A percentile compares a stretch with the other conserved stretches of the same genome.
Evolutionary conservation across 2,888 invertebrate genomes (phyloP).

Genomic region (Sycophila texana): DNA sequence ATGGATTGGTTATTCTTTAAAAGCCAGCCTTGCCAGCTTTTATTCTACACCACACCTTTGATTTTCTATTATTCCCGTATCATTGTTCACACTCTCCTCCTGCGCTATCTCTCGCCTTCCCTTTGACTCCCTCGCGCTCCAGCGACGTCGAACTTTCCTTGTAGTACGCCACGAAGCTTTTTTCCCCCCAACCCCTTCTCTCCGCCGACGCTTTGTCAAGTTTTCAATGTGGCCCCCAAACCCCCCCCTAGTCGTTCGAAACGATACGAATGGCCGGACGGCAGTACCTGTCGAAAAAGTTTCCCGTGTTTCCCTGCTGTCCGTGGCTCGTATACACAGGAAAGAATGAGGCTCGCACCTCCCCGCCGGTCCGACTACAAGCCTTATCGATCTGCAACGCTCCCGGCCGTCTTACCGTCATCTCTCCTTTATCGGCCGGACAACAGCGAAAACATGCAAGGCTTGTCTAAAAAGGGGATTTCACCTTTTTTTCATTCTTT

Average conservation of each 20-base stretch:
- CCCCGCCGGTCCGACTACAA: not conserved
- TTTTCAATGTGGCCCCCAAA: slow-evolving; percentile 54
- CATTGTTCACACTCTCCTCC: slow-evolving; percentile 1
- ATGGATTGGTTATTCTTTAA: not conserved
- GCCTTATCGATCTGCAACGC: slow-evolving; percentile 32
- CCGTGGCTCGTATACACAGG: slow-evolving; percentile 10
- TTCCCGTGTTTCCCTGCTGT: slow-evolving; percentile 3
- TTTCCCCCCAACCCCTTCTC: slow-evolving; percentile 17
- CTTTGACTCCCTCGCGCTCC: slow-evolving; percentile 23
- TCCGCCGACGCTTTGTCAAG: slow-evolving; percentile 42
- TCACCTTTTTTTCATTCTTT: slow-evolving; percentile 17
- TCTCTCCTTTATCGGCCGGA: slow-evolving; percentile 9
- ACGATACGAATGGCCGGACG: slow-evolving; percentile 61
- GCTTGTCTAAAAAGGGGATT: slow-evolving; percentile 22
- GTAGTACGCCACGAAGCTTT: not conserved
- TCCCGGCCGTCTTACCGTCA: not conserved
- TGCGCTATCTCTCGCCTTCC: slow-evolving; percentile 15
- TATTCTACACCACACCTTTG: not conserved
- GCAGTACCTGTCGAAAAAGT: slow-evolving; percentile 58
- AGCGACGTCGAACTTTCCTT: slow-evolving; percentile 26
- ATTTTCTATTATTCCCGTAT: not conserved
- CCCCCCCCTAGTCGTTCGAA: slow-evolving; percentile 49
- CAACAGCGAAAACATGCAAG: slow-evolving; percentile 20
- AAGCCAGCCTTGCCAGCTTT: not conserved
- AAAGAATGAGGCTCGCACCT: not conserved